Evolutionary conservation across 1,140 invertebrate species (phyloP), one percentile per base, ranked within the genome.

Genomic region (Harpegnathos saltator): DNA sequence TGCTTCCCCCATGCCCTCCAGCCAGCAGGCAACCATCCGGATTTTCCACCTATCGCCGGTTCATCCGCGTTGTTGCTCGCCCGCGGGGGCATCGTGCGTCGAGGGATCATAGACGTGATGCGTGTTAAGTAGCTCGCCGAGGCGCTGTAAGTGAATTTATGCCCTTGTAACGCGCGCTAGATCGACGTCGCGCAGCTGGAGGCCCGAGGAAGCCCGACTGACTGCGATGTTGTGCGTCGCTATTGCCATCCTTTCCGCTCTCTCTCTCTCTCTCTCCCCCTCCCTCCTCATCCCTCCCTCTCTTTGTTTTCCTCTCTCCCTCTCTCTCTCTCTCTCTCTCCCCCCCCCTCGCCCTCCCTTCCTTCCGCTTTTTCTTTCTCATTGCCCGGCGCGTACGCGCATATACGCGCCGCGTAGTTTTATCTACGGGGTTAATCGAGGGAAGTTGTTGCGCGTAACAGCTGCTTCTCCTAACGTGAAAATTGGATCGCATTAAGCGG

Each of bases 41-140:
- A 81, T 68, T 80, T 81, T 83, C 66, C 59, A 80, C 29, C 63
- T 65, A 54, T 48, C 61, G 54, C 61, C 54, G 65, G 74, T 29
- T 88, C 85, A 88, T 85, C 78, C 82, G 71, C 75, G 26, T 87
- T 74, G 82, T 80, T 77, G 69, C 61, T 66, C 75, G 71, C 82
- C 63, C 75, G 48, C 66, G 77, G 38, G 71, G 69, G 59, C 73
- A 58, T 24, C 73, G 61, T 17, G 86, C 65, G 77, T 88, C 84
- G 65, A 83, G 62, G 82, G 85, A 85, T 89, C 78, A 78, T 85
- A 82, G 83, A 78, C 61, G 48, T 82, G 75, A 52, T 33, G 56
- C 33, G 75, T n/a, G 56, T 52, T 77, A 85, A 87, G 85, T 87
- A 86, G 81, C 75, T 86, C 63, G 52, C 26, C 48, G 78, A 63